Conservation (phyloP, 2,888 invertebrate species). For the Agrilus biguttatus region DNA sequence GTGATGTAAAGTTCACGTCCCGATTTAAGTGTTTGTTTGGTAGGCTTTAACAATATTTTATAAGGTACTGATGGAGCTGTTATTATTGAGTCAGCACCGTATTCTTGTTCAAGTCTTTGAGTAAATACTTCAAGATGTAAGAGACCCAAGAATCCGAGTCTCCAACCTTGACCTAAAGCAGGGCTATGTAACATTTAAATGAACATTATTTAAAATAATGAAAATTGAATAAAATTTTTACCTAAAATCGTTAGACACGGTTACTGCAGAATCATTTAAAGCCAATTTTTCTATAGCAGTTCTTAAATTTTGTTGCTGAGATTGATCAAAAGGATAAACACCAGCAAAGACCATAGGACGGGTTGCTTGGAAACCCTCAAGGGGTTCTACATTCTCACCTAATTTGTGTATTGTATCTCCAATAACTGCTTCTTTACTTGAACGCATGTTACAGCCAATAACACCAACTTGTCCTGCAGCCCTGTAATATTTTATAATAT, state of each 20-base stretch:
- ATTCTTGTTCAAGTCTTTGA: conserved; percentile 73
- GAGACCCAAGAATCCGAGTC: conserved; percentile 73
- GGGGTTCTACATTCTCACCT: conserved; percentile 37
- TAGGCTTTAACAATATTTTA: conserved; percentile 59
- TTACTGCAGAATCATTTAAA: conserved; percentile 90
- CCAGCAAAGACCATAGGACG: conserved; percentile 81
- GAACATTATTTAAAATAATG: neutral
- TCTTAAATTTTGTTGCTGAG: conserved; percentile 58
- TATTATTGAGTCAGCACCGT: conserved; percentile 64
- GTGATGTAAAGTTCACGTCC: conserved; percentile 48
- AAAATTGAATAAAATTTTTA: conserved; percentile 22
- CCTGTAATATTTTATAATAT: conserved; percentile 22
- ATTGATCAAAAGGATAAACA: conserved; percentile 82
- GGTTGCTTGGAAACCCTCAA: conserved; percentile 50
- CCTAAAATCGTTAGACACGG: conserved; percentile 70
- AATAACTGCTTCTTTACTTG: conserved; percentile 55
- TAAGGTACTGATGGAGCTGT: conserved; percentile 82
- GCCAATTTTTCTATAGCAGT: conserved; percentile 79
- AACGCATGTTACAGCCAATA: conserved; percentile 66
- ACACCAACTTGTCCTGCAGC: conserved; percentile 89
- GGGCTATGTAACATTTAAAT: conserved; percentile 38
- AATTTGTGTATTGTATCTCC: conserved; percentile 61
- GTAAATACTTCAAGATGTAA: conserved; percentile 81
- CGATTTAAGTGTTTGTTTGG: conserved; percentile 52
- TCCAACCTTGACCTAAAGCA: conserved; percentile 79